Evolutionary conservation across 2,797 vertebrate genomes (phyloP), one percentile per base, ranked within the genome.

Genomic region (Smutsia gigantea): DNA sequence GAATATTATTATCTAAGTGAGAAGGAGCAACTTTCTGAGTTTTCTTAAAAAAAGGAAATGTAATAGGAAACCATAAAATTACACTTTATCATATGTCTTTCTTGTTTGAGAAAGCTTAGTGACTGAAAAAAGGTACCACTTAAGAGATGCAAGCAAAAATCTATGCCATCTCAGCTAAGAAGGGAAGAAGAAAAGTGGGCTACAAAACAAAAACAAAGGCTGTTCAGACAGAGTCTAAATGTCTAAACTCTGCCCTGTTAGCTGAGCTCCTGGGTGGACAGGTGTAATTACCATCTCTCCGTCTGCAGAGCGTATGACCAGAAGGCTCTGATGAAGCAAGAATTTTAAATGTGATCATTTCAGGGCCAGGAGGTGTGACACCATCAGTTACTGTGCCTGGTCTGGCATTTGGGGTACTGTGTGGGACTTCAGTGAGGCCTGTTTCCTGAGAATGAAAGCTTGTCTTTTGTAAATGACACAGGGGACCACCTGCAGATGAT

Each of bases 401-500:
- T 87, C 97, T 97, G 94, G 98, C 97, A 98, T 97, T 95, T 97
- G 69, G 96, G 95, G 94, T 85, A 97, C 95, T 87, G 87, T 90
- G 93, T 97, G 93, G 83, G 98, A 93, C 91, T 86, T 96, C 55
- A 79, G 86, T 59, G 97, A 97, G 97, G 97, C 71, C 94, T 97
- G 74, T 92, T 98, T 98, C 98, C 98, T 98, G 93, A 98, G 97
- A 97, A 98, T 97, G 98, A 98, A 98, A 97, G 95, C 96, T 97
- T 97, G 98, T 97, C 98, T 98, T 97, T 96, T 98, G 97, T 97
- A 97, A 97, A 94, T 95, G 92, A 97, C 95, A 95, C 7, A 37
- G 49, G 84, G 88, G 99, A 99, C 99, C 99, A 99, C 99, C 99
- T 98, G 99, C 98, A 98, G 99, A 98, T 98, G 98, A 57, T 99